Evolutionary conservation across 2,888 invertebrate genomes (phyloP).

Genomic region (Xestia rhomboidea): DNA sequence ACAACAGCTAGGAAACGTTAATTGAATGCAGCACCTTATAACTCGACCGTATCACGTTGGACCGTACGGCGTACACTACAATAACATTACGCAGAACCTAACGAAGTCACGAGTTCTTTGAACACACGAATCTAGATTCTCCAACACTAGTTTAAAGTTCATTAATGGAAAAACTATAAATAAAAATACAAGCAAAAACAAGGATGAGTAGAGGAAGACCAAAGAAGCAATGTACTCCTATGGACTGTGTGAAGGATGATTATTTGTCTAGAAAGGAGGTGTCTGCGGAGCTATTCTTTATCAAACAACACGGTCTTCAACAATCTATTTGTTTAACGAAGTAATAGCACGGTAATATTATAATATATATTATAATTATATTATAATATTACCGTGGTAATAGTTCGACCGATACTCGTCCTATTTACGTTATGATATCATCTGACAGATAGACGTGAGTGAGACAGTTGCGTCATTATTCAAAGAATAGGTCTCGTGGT

Average conservation of each 20-base stretch:
- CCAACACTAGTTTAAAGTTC: background rate
- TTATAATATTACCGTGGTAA: no score
- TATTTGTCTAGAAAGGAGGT: no score
- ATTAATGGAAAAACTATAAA: background rate
- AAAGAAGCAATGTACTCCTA: no score
- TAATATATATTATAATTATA: no score
- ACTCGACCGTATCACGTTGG: background rate
- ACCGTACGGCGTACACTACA: background rate
- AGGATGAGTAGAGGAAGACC: no score
- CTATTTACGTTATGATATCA: slow-evolving; percentile 23
- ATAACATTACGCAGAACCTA: background rate
- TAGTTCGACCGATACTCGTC: background rate
- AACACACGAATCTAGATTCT: background rate
- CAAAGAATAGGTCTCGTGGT: slow-evolving; percentile 39
- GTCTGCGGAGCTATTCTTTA: background rate
- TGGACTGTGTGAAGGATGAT: no score
- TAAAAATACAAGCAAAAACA: background rate
- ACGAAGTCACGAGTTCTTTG: background rate
- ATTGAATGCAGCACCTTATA: background rate
- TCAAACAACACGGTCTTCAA: background rate
- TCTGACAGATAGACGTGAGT: slow-evolving; percentile 17
- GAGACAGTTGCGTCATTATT: slow-evolving; percentile 37
- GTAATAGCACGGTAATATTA: no score
- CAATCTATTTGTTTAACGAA: background rate
- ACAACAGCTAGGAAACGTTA: background rate